phyloP scores from a whole-genome alignment of 2,797 vertebrate genomes.

The Pelobates cultripes region DNA sequence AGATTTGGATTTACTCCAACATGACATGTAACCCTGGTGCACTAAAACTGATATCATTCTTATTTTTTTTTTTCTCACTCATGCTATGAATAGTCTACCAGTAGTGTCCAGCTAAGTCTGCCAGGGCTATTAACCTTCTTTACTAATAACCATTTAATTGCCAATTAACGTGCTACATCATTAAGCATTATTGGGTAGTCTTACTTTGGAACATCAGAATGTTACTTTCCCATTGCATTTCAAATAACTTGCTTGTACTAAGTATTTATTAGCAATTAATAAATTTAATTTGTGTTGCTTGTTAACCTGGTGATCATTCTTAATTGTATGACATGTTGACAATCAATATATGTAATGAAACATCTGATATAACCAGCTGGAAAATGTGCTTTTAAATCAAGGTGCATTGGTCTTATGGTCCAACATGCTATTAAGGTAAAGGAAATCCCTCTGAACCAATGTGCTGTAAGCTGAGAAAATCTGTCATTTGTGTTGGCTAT shows the following conservation, averaged over 20 bases:
- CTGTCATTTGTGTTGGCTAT: not conserved
- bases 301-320: not conserved
- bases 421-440: not conserved
- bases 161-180: not conserved
- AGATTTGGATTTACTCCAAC: no score
- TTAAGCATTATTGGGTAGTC: no score
- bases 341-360: conserved; percentile 7
- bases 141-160: not conserved
- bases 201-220: not conserved
- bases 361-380: not conserved
- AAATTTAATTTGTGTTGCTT: not conserved
- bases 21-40: no score
- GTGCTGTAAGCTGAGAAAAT: not conserved
- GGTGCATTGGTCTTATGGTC: conserved; percentile 13
- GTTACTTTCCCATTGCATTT: not conserved
- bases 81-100: no score
- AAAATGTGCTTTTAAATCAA: not conserved
- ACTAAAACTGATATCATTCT: no score
- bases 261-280: not conserved
- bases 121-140: no score
- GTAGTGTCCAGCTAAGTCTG: no score
- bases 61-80: no score
- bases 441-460: not conserved
- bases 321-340: not conserved
- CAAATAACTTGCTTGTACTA: not conserved